Percentiles rank a stretch among this genome's conserved stretches.
Conservation (phyloP, 1,140 invertebrate species). For the Caenorhabditis elegans region DNA sequence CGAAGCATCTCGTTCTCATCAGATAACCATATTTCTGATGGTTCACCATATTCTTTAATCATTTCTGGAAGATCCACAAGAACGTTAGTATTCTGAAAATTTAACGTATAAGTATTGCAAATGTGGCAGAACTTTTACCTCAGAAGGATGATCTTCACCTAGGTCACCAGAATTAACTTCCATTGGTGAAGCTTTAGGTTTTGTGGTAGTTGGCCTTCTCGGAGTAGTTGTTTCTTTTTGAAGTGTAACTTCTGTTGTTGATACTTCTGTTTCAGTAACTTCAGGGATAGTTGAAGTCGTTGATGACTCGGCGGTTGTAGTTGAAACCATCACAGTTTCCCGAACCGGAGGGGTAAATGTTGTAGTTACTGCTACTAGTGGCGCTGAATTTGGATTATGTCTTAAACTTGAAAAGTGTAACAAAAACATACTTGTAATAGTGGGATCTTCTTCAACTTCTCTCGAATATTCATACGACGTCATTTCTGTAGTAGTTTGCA, state of each 20-base stretch:
- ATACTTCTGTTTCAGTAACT: slow-evolving; percentile 28
- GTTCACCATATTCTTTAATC: slow-evolving; percentile 13
- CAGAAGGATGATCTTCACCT: slow-evolving; percentile 25
- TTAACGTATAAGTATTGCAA: neutral
- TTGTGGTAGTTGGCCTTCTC: neutral
- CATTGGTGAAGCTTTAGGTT: neutral
- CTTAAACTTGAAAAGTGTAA: neutral
- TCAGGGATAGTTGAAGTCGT: slow-evolving; percentile 23
- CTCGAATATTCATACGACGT: slow-evolving; percentile 17
- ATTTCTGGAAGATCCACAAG: neutral
- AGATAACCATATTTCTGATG: slow-evolving; percentile 17
- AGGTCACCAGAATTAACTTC: slow-evolving; percentile 23
- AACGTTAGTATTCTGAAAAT: neutral
- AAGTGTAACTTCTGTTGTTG: slow-evolving; percentile 23
- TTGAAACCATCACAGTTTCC: neutral
- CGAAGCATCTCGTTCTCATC: slow-evolving; percentile 36
- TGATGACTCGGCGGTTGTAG: neutral
- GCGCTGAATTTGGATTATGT: neutral
- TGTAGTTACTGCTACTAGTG: neutral
- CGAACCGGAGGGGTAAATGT: neutral
- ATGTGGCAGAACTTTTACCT: neutral
- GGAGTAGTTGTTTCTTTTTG: neutral
- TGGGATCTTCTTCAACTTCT: neutral
- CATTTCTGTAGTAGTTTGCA: slow-evolving; percentile 13
- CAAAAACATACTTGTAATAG: neutral